Evolutionary conservation across 1,140 invertebrate genomes (phyloP), one percentile per base, ranked within the genome.

Genomic region (Polyergus mexicanus): DNA sequence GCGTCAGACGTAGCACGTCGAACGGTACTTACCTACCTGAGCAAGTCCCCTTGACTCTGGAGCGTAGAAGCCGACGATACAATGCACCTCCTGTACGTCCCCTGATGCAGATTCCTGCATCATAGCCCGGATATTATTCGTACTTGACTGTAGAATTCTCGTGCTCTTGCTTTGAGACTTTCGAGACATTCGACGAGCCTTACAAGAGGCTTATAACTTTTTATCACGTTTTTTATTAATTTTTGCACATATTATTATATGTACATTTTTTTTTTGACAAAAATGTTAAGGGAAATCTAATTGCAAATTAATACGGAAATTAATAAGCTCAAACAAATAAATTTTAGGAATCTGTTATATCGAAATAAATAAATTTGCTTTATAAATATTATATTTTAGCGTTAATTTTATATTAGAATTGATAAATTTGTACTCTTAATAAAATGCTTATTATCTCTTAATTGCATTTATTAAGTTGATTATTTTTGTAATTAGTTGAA

Each of bases 21-120:
- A 93, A 94, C 93, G 93, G 93, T 94, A 94, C 92, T 94, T 93
- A 90, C 91, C 87, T 92, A 92, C 91, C 92, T 91, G 77, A 86
- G 84, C 83, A 85, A 77, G 66, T 85, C 72, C 76, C 60, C 60
- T 75, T 72, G 85, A 13, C 87, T 66, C 41, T 38, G 60, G 85
- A 88, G 77, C 74, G 44, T 78, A 77, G 44, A 85, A 87, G 58
- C 74, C 87, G 81, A 84, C 84, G 88, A 84, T 80, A 88, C 83
- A 85, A 88, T 91, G 89, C 87, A 88, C 78, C 85, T 68, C 62
- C 65, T 80, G 41, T 51, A 65, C 32, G 74, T 84, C 75, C 51
- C 76, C 54, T 78, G 74, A 65, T 58, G 77, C 72, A 80, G 85
- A 83, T 83, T 60, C 41, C 28, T 35, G 51, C 60, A 51, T 7